These are phyloP conservation scores for Xiphias gladius DNA, from an alignment of 2,113 vertebrate species.

Conservation along the genomic window DNA sequence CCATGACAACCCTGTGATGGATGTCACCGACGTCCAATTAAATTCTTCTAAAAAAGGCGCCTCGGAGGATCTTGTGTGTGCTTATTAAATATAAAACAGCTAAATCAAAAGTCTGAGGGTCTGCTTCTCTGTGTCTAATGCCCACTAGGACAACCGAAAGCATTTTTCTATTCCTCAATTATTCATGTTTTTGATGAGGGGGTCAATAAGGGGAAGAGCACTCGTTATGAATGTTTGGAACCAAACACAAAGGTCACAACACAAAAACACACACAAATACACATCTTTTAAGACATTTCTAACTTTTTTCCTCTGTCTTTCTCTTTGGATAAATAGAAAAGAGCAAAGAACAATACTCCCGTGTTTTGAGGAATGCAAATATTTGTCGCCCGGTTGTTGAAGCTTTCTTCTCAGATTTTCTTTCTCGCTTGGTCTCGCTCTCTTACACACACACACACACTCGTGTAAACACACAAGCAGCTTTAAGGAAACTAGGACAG, in stretches of 20 bases:
- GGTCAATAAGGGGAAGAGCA: slow-evolving; percentile 83
- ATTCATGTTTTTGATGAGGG: slow-evolving; percentile 84
- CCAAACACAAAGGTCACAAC: slow-evolving; percentile 82
- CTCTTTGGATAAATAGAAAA: slow-evolving; percentile 69
- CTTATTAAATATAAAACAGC: slow-evolving; percentile 88
- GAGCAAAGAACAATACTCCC: slow-evolving; percentile 65
- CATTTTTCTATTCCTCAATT: slow-evolving; percentile 78
- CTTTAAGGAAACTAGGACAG: slow-evolving; percentile 73
- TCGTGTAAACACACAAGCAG: slow-evolving; percentile 50
- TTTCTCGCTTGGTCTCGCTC: slow-evolving; percentile 31
- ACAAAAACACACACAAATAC: slow-evolving; percentile 50
- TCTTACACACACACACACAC: slow-evolving; percentile 8
- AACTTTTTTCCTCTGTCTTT: slow-evolving; percentile 54
- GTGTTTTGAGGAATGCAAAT: slow-evolving; percentile 77
- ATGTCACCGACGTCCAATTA: slow-evolving; percentile 88
- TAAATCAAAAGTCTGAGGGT: slow-evolving; percentile 82
- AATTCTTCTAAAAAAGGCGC: slow-evolving; percentile 83
- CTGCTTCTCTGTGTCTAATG: slow-evolving; percentile 75
- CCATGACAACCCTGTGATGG: slow-evolving; percentile 88
- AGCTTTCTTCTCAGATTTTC: slow-evolving; percentile 63
- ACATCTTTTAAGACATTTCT: slow-evolving; percentile 64
- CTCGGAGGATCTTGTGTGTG: slow-evolving; percentile 77
- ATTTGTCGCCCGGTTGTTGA: slow-evolving; percentile 73
- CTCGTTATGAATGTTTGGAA: slow-evolving; percentile 83
- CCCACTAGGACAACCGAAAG: slow-evolving; percentile 73